These are phyloP conservation scores for Mus spicilegus DNA, from an alignment of 2,113 vertebrate species.

Conservation along the genomic window DNA sequence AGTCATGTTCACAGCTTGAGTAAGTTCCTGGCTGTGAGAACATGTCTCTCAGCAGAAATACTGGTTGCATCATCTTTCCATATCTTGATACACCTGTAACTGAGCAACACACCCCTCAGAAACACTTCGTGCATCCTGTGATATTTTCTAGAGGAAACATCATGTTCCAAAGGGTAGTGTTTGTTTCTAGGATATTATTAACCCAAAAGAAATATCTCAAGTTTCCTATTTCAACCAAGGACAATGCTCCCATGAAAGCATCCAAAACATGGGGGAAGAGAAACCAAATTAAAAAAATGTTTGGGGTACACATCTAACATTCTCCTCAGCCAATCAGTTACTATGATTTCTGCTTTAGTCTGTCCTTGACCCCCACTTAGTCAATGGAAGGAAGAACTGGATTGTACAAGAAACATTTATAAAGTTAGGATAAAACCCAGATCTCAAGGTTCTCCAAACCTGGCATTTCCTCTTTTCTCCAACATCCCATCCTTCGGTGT, in stretches of 20 bases:
- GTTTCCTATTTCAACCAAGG: not conserved
- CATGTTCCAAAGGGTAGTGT: not conserved
- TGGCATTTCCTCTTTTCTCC: not conserved
- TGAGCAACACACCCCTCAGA: not conserved
- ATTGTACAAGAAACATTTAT: not conserved
- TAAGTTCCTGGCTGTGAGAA: not conserved
- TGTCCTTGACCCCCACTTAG: not conserved
- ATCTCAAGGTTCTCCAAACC: not conserved
- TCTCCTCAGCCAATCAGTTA: not conserved
- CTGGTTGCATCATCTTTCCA: conserved; percentile 35
- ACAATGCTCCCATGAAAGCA: not conserved
- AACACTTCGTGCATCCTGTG: not conserved
- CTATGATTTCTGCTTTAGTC: not conserved
- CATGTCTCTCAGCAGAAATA: conserved; percentile 26
- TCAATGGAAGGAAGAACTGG: not conserved
- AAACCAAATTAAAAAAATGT: not conserved
- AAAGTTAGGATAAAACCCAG: not conserved
- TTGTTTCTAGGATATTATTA: not conserved
- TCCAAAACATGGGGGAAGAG: not conserved
- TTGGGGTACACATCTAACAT: not conserved
- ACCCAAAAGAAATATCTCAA: not conserved
- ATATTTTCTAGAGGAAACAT: not conserved
- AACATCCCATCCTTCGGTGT: not conserved
- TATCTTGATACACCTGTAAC: not conserved
- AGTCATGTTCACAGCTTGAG: not conserved